Evolutionary conservation across 1,140 invertebrate genomes (phyloP), one percentile per base, ranked within the genome.

Genomic region (Drosophila ficusphila): DNA sequence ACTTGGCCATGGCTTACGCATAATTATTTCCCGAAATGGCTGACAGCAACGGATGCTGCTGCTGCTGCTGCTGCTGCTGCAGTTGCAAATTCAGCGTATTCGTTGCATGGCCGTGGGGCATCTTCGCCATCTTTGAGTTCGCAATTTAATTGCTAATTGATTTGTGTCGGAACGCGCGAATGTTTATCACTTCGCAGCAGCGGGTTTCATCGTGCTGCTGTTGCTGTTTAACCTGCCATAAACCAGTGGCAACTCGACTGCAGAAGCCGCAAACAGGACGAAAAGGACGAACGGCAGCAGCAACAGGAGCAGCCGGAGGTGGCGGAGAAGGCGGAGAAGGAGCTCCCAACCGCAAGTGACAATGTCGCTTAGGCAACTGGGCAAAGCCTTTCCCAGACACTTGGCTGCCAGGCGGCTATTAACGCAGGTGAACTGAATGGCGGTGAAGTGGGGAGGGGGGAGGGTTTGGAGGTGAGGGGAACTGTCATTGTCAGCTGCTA

Each of bases 101-200:
- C 29, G 62, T 36, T 60, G 78, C 60, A 70, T 74, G 68, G 60
- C 68, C 75, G 54, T 70, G 58, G 49, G 85, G 75, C 77, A 88
- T 82, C 31, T 61, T 51, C 62, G 29, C 31, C 51, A 41, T 51
- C 58, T 75, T 88, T 75, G 62, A 46, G 76, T 74, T 75, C 33
- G 21, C 73, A 71, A 82, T 82, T 82, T 74, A 82, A 88, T 88
- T 82, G 76, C 77, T 82, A 88, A 88, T 88, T 88, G 82, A 78
- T 88, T 88, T 78, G 69, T 39, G 36, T n/a, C 34, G 29, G 16
- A 23, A 11, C 3, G 31, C 60, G 34, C 33, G 25, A 52, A 21
- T 67, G 61, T 42, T 67, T 68, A 68, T 52, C 61, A 67, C 64
- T 67, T 41, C 27, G 38, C 42, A 21, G 11, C 44, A 25, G 3